Evolutionary conservation across 2,113 vertebrate genomes (phyloP).

Genomic region (Geothlypis trichas): DNA sequence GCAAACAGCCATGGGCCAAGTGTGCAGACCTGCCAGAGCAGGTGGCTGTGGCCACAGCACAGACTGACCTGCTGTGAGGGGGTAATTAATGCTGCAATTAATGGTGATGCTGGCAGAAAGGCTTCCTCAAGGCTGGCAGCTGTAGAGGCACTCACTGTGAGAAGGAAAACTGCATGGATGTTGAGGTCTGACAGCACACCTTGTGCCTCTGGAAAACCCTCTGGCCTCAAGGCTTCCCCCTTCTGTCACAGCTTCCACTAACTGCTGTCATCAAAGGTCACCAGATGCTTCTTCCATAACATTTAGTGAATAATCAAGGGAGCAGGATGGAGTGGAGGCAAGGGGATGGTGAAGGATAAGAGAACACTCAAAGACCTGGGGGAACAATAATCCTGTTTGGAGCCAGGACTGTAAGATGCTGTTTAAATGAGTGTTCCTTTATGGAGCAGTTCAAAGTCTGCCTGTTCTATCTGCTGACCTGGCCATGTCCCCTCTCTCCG

Average conservation of each 20-base stretch:
- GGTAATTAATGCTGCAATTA: background rate
- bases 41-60: background rate
- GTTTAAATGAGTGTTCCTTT: background rate
- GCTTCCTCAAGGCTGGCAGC: background rate
- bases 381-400: background rate
- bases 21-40: background rate
- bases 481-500: background rate
- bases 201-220: background rate
- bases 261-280: background rate
- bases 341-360: background rate
- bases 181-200: background rate
- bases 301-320: background rate
- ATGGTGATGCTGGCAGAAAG: background rate
- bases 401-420: background rate
- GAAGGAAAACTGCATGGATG: accelerated
- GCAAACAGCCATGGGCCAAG: background rate
- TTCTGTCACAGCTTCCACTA: background rate
- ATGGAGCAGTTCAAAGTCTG: background rate
- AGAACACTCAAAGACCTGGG: background rate
- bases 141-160: background rate
- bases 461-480: background rate
- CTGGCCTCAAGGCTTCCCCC: background rate
- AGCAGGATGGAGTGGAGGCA: background rate
- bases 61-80: background rate
- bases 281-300: background rate